A percentile compares a stretch with the other conserved stretches of the same genome.
These are phyloP conservation scores for Scomber colias DNA, from an alignment of 2,113 vertebrate genomes.

Conservation along the genomic window DNA sequence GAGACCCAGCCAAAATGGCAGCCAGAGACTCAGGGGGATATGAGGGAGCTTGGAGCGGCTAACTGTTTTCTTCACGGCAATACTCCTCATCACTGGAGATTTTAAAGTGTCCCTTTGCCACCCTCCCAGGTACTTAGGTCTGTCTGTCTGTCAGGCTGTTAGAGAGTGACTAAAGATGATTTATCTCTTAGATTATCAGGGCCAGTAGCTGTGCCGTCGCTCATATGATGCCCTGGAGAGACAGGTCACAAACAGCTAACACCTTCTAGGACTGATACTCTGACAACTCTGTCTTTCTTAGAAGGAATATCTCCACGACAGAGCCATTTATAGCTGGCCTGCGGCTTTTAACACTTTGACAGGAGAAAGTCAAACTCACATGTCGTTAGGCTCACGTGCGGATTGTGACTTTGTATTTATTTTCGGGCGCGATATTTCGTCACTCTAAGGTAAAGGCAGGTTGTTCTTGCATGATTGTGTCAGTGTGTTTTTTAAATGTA, in stretches of 20 bases:
- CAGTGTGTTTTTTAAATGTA: constrained; percentile 48
- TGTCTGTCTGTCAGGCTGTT: constrained; percentile 78
- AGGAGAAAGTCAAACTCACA: constrained; percentile 45
- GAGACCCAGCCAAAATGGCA: constrained; percentile 81
- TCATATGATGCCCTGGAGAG: constrained; percentile 61
- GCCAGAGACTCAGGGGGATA: constrained; percentile 69
- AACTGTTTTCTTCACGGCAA: constrained; percentile 74
- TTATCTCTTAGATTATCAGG: constrained; percentile 70
- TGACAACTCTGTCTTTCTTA: constrained; percentile 36
- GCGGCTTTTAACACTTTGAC: constrained; percentile 37
- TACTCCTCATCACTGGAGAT: constrained; percentile 73
- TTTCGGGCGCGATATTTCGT: constrained; percentile 67
- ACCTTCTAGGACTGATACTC: constrained; percentile 24
- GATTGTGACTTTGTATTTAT: constrained; percentile 57
- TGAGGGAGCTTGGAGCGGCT: constrained; percentile 65
- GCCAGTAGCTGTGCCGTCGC: constrained; percentile 61
- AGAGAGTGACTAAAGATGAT: constrained; percentile 76
- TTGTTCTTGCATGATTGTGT: constrained; percentile 62
- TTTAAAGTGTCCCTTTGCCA: constrained; percentile 78
- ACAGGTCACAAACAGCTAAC: constrained; percentile 61
- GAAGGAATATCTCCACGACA: background rate
- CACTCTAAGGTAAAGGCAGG: constrained; percentile 67
- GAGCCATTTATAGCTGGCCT: constrained; percentile 44
- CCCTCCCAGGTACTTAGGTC: constrained; percentile 80
- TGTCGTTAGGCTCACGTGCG: constrained; percentile 8